Percentiles rank a stretch among this genome's conserved stretches.
Evolutionary conservation across 2,113 vertebrate species (phyloP).

Genomic region (Pandion haliaetus): DNA sequence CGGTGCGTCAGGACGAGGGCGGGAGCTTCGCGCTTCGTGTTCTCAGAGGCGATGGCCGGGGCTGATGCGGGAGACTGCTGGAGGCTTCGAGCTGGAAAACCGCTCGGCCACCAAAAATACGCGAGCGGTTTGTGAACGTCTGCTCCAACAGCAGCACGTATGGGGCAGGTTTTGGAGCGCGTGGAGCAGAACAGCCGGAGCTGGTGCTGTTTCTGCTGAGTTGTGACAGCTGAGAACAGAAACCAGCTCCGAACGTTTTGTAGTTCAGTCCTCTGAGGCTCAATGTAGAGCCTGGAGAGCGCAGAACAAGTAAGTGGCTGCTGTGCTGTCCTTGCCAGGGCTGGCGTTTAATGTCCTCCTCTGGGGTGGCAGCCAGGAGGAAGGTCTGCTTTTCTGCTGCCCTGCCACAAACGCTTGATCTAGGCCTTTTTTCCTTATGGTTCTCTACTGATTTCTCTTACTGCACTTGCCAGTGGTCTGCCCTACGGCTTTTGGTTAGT

Average conservation of each 20-base stretch:
- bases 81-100: not conserved
- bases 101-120: not conserved
- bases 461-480: not conserved
- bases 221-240: not conserved
- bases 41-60: not conserved
- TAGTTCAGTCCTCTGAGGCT: not conserved
- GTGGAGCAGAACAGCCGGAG: not conserved
- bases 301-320: not conserved
- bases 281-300: not conserved
- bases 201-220: not conserved
- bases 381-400: not conserved
- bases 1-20: fast-evolving
- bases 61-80: not conserved
- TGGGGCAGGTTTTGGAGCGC: fast-evolving
- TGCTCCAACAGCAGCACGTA: not conserved
- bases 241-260: not conserved
- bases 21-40: fast-evolving
- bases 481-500: not conserved
- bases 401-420: not conserved
- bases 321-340: not conserved
- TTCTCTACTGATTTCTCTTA: not conserved
- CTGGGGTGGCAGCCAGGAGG: not conserved
- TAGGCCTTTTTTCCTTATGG: not conserved
- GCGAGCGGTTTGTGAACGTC: fast-evolving
- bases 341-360: not conserved